Evolutionary conservation across 2,888 invertebrate species (phyloP).

Genomic region (Zootermopsis nevadensis): DNA sequence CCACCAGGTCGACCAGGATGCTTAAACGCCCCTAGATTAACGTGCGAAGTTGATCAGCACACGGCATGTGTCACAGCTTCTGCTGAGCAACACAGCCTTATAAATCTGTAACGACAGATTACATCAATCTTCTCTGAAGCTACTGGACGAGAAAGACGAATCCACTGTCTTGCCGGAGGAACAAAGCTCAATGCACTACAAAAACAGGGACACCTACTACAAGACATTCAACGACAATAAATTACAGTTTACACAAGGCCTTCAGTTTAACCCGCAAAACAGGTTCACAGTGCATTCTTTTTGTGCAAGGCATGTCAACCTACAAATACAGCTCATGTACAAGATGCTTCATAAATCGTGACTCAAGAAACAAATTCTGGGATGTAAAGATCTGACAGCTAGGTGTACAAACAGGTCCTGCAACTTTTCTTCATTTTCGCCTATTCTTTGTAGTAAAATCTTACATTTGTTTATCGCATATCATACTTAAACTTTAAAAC

Average conservation of each 20-base stretch:
- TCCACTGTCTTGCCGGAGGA: background rate
- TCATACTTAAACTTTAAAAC: too few species aligned
- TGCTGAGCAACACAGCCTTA: background rate
- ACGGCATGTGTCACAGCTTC: background rate
- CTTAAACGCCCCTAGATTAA: background rate
- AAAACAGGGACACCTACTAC: background rate
- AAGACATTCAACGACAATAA: background rate
- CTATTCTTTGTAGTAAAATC: too few species aligned
- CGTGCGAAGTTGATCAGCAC: background rate
- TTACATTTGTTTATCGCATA: too few species aligned
- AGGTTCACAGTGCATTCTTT: background rate
- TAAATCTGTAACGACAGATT: background rate
- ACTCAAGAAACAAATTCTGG: background rate
- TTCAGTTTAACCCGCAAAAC: background rate
- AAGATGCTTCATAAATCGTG: background rate
- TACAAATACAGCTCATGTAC: background rate
- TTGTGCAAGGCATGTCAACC: background rate
- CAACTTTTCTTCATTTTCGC: too few species aligned
- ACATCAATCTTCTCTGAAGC: background rate
- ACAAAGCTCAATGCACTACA: background rate
- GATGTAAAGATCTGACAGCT: too few species aligned
- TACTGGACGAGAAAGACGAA: background rate
- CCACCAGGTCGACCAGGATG: background rate
- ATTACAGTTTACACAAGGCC: background rate
- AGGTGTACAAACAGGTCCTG: too few species aligned